These are phyloP conservation scores for Asteroscopus sphinx DNA, from an alignment of 2,888 invertebrate genomes.

Conservation along the genomic window DNA sequence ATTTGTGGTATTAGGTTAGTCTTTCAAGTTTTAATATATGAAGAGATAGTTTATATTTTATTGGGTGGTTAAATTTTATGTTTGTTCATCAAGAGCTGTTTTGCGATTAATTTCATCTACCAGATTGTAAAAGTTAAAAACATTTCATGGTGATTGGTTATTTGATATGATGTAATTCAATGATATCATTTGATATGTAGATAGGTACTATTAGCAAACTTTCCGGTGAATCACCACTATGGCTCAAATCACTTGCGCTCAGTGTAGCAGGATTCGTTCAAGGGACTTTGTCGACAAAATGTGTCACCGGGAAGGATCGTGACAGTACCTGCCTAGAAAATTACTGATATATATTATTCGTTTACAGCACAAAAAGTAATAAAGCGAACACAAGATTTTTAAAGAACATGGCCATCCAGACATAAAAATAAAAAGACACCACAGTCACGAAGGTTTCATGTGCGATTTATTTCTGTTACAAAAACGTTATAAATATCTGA, in stretches of 20 bases:
- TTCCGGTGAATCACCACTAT: too few species aligned
- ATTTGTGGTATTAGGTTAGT: constrained; percentile 20
- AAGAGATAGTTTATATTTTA: constrained; percentile 23
- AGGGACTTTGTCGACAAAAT: too few species aligned
- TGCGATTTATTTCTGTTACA: constrained; percentile 25
- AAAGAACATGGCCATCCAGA: too few species aligned
- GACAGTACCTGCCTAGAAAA: too few species aligned
- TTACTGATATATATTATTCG: too few species aligned
- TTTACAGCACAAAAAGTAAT: too few species aligned
- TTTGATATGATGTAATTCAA: constrained; percentile 13
- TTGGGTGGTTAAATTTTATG: constrained; percentile 18
- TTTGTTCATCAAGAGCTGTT: constrained; percentile 11
- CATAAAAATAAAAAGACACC: neutral
- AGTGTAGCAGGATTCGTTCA: too few species aligned
- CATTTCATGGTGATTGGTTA: neutral
- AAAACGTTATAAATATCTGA: constrained; percentile 13
- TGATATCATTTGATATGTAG: neutral
- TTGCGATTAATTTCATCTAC: constrained; percentile 10
- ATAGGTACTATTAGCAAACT: too few species aligned
- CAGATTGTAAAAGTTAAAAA: constrained; percentile 3
- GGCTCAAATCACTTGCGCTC: too few species aligned
- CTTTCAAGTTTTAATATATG: constrained; percentile 38
- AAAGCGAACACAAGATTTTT: too few species aligned
- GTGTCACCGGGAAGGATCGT: too few species aligned
- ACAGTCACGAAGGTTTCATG: constrained; percentile 26